Percentiles rank a stretch among this genome's conserved stretches.
Conservation (phyloP, 2,888 invertebrate genomes). For the Lamellibrachia columna region DNA sequence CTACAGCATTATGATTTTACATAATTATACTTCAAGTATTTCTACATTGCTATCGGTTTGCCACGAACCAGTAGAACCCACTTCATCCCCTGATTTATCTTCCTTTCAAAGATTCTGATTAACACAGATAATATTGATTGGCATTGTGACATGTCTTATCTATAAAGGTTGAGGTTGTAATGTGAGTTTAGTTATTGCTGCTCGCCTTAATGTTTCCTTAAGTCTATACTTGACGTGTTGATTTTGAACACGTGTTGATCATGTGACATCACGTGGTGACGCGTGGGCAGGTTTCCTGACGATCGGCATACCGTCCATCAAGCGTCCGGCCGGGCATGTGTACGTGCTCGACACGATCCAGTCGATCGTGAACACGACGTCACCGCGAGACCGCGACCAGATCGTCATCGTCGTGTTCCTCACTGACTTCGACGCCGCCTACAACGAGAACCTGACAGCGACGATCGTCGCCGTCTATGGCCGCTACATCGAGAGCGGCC, state of each 20-base stretch:
- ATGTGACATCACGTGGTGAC: background rate
- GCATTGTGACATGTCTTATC: no score
- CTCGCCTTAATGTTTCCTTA: background rate
- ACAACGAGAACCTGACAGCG: constrained; percentile 42
- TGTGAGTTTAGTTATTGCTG: no score
- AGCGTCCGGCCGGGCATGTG: constrained; percentile 54
- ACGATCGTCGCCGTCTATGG: constrained; percentile 43
- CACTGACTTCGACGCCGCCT: constrained; percentile 58
- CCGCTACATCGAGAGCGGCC: constrained; percentile 55
- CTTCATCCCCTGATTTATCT: no score
- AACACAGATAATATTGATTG: no score
- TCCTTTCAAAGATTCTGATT: no score
- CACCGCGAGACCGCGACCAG: constrained; percentile 50
- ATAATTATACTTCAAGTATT: no score
- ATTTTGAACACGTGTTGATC: background rate
- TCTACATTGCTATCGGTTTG: no score
- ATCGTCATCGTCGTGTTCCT: constrained; percentile 63
- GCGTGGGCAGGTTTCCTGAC: constrained; percentile 58
- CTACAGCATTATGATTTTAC: no score
- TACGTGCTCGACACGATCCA: constrained; percentile 63
- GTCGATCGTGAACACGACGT: constrained; percentile 61
- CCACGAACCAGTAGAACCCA: no score
- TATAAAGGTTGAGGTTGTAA: no score
- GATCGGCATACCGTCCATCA: constrained; percentile 65
- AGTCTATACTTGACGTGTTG: background rate